Evolutionary conservation across 2,888 invertebrate genomes (phyloP), one percentile per base, ranked within the genome.

Genomic region (Leptinotarsa rubiginosa): DNA sequence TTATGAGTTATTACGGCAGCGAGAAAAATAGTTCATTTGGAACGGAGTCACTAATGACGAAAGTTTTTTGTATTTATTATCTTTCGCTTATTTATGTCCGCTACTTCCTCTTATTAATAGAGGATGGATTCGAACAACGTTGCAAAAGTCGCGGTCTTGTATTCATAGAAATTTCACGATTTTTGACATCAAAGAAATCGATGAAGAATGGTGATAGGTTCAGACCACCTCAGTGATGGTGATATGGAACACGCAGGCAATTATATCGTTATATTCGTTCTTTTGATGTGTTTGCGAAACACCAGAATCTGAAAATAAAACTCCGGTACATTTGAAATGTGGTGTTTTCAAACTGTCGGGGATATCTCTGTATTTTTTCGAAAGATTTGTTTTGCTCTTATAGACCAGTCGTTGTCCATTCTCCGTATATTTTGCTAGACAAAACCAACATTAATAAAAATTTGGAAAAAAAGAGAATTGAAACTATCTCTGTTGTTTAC

Each of bases 11-110:
- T 84, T 78, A 79, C 77, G 75, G 80, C 73, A 77, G 77, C 77
- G 80, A 81, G 83, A 83, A 82, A 83, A 81, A 82, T 81, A 82
- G 82, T 83, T 84, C 84, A 83, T 82, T 84, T 82, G 83, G 83
- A 83, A 84, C 83, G 56, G 47, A 84, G 83, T 84, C 83, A 80
- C 78, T 84, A 84, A 85, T 83, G 84, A 82, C 79, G 74, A 77
- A 79, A 81, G 75, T 84, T 83, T 77, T 78, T 74, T 77, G 78
- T 73, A 78, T 77, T 78, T 80, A 73, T 77, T 78, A 77, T 76
- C 74, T 69, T 74, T 65, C 68, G 59, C 65, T 72, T 68, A 64
- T 75, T 70, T 75, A 72, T 65, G 75, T 72, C 73, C 68, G n/a
- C 65, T 69, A 59, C 74, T 72, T 70, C 73, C 73, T 74, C 69